phyloP scores from a whole-genome alignment of 2,113 vertebrate genomes.

The Atrichornis clamosus region DNA sequence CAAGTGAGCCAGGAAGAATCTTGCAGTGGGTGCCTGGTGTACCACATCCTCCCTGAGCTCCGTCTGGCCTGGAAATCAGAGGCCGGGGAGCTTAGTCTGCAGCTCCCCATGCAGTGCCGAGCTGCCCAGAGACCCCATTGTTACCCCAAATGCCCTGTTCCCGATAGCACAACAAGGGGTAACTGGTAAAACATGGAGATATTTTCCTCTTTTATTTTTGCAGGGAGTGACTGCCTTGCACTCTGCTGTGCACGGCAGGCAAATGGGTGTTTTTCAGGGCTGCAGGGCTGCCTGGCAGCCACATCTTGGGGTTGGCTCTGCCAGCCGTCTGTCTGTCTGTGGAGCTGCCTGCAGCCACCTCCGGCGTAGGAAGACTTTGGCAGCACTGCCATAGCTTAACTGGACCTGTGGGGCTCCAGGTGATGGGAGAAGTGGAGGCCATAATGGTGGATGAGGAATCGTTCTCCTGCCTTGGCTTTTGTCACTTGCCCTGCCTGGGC shows the following conservation, averaged over 20 bases:
- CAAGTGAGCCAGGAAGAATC: not conserved
- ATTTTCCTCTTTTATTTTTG: not conserved
- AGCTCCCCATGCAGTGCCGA: rapidly evolving
- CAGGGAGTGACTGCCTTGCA: rapidly evolving
- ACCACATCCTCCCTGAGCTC: not conserved
- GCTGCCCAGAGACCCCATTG: not conserved
- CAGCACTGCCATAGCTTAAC: not conserved
- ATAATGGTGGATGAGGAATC: not conserved
- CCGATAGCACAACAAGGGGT: not conserved
- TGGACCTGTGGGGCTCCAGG: rapidly evolving
- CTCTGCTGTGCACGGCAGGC: rapidly evolving
- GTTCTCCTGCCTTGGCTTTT: not conserved
- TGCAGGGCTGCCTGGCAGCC: not conserved
- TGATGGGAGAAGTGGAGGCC: rapidly evolving
- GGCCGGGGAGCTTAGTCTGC: not conserved
- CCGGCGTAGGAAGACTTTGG: not conserved
- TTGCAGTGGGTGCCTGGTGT: not conserved
- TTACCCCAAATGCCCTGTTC: not conserved
- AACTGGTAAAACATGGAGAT: rapidly evolving
- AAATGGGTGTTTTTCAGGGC: not conserved
- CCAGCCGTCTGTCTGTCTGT: rapidly evolving
- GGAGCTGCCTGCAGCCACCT: not conserved
- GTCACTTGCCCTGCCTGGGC: not conserved
- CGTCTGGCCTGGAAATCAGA: not conserved
- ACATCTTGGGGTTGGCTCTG: too few species aligned